Percentiles rank a stretch among this genome's conserved stretches.
Conservation (phyloP, 2,797 vertebrate genomes). For the Sciurus vulgaris region DNA sequence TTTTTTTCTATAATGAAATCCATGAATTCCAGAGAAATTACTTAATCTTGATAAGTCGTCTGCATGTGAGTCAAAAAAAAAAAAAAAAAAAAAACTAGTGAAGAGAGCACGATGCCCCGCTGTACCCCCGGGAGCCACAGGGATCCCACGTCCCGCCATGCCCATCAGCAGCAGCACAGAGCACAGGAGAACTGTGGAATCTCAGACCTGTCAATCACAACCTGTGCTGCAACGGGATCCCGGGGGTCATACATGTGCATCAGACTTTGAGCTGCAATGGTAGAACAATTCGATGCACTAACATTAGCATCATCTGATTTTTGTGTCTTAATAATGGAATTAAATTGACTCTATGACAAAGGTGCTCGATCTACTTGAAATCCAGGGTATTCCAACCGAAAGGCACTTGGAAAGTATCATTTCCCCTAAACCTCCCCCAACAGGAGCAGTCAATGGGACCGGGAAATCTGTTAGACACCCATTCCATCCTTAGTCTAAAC, state of each 20-base stretch:
- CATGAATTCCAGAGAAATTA: background rate
- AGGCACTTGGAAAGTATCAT: background rate
- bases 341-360: background rate
- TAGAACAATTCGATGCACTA: background rate
- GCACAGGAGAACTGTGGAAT: background rate
- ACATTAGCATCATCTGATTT: constrained; percentile 7
- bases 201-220: background rate
- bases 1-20: background rate
- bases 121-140: background rate
- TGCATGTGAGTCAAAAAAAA: background rate
- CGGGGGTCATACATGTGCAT: background rate
- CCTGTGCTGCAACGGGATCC: background rate
- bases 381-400: background rate
- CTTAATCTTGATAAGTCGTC: constrained; percentile 44
- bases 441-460: background rate
- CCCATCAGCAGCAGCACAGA: background rate
- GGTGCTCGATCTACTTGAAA: background rate
- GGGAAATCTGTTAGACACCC: background rate
- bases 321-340: constrained; percentile 43
- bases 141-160: background rate
- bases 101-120: background rate
- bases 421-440: background rate
- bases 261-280: background rate
- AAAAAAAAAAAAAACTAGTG: background rate
- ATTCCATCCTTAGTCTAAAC: constrained; percentile 23